These are phyloP conservation scores for Peromyscus attwateri DNA, from an alignment of 2,797 vertebrate genomes.

Conservation along the genomic window DNA sequence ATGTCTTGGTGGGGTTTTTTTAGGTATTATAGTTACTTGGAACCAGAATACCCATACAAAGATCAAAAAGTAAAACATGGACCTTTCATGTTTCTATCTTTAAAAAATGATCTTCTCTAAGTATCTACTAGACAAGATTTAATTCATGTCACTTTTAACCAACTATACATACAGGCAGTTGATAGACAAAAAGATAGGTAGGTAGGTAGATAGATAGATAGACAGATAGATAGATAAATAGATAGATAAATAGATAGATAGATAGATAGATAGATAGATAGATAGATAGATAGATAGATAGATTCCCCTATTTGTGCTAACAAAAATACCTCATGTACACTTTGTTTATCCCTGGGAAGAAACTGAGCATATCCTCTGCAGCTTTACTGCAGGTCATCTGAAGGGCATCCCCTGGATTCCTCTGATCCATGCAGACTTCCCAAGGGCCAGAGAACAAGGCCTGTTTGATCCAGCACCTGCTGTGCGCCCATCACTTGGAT, in stretches of 20 bases:
- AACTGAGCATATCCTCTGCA: slow-evolving; percentile 94
- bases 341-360: slow-evolving; percentile 91
- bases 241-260: not conserved
- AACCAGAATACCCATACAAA: slow-evolving; percentile 79
- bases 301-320: slow-evolving; percentile 86
- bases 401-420: slow-evolving; percentile 94
- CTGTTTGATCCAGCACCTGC: slow-evolving; percentile 98
- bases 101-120: slow-evolving; percentile 87
- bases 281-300: not conserved
- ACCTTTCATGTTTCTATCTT: slow-evolving; percentile 82
- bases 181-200: too few species aligned
- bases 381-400: slow-evolving; percentile 94
- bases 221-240: not conserved
- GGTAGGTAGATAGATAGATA: too few species aligned
- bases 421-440: slow-evolving; percentile 93
- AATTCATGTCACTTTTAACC: slow-evolving; percentile 87
- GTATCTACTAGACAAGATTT: slow-evolving; percentile 88
- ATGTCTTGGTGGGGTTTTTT: slow-evolving; percentile 63
- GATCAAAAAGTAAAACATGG: slow-evolving; percentile 85
- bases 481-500: slow-evolving; percentile 95
- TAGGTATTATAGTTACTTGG: slow-evolving; percentile 71
- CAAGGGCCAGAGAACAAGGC: slow-evolving; percentile 94
- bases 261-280: not conserved
- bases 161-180: slow-evolving; percentile 82
- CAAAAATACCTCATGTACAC: slow-evolving; percentile 88